Percentiles rank a stretch among this genome's conserved stretches.
Evolutionary conservation across 2,888 invertebrate species (phyloP).

Genomic region (Catocala sponsa): DNA sequence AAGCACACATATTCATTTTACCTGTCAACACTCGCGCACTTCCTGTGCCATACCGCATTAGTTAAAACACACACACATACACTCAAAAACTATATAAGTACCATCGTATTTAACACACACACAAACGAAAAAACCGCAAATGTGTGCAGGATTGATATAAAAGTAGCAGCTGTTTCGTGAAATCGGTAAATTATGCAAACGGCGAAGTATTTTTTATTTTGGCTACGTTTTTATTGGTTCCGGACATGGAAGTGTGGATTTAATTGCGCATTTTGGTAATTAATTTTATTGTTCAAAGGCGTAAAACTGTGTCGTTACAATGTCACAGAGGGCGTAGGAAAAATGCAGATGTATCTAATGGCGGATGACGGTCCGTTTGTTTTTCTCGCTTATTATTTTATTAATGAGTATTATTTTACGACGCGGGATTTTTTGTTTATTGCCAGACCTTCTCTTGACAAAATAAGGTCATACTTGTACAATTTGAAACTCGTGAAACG

Average conservation of each 20-base stretch:
- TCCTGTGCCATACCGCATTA: slow-evolving; percentile 55
- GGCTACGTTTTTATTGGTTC: slow-evolving; percentile 39
- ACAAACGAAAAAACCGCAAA: slow-evolving; percentile 42
- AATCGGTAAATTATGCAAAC: slow-evolving; percentile 52
- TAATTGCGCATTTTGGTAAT: slow-evolving; percentile 45
- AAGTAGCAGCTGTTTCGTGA: slow-evolving; percentile 46
- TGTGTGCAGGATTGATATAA: slow-evolving; percentile 50
- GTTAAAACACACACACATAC: slow-evolving; percentile 43
- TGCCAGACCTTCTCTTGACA: too few species aligned
- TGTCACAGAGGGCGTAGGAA: slow-evolving; percentile 8
- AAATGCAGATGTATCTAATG: slow-evolving; percentile 10
- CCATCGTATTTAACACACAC: slow-evolving; percentile 32
- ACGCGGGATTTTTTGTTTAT: too few species aligned
- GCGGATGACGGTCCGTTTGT: neutral
- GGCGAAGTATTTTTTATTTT: slow-evolving; percentile 25
- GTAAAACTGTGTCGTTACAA: slow-evolving; percentile 17
- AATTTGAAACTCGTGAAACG: too few species aligned
- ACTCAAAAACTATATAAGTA: slow-evolving; percentile 15
- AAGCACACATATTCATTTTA: slow-evolving; percentile 52
- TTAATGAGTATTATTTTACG: neutral
- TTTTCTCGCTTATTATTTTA: neutral
- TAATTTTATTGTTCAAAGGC: slow-evolving; percentile 37
- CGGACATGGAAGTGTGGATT: slow-evolving; percentile 37
- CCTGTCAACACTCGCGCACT: slow-evolving; percentile 59
- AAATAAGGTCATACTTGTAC: too few species aligned